Base-by-base conservation (phyloP, 2,797 vertebrate species). In the Poecilia wingei region DNA sequence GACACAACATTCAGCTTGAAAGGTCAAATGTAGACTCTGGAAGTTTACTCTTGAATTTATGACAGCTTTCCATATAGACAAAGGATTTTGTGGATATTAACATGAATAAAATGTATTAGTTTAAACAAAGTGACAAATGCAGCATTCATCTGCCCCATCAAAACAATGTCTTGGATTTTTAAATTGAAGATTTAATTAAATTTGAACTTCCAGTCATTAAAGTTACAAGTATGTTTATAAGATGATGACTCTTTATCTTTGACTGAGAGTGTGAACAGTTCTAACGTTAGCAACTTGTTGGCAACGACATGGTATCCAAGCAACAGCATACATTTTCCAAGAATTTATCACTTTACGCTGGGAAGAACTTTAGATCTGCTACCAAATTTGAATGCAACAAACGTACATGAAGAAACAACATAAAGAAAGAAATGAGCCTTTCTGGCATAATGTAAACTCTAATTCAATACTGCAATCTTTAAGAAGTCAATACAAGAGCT, bases 281-380 rank as follows among this genome's bases (percentile, higher is more conserved):
- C 69, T 33, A 47, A 78, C 28, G 14, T 4, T 72, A 55, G 68
- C 68, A 69, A 49, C 64, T 81, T 80, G 28, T 82, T 70, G 69
- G 49, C 3, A 76, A 79, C 6, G 43, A 43, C 41, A 69, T 69
- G 10, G 71, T 79, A 64, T 74, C 81, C 31, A 79, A 75, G 80
- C 77, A 85, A 83, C 73, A 14, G 3, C 55, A 0, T 39, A 45
- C 33, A 70, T 69, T 33, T 39, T 72, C n/a, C 28, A 85, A 74
- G 68, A 72, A 77, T 82, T 18, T 79, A 28, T 79, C 57, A 53
- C 73, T 80, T 76, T 75, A 16, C 46, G 45, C 53, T 28, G 31
- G 1, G 51, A 4, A 47, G 36, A 77, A 31, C 36, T 78, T 20
- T 1, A 2, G 75, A 64, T 78, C 25, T 59, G 28, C 61, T 10